Conservation (phyloP, 2,888 invertebrate genomes). For the Chironomus riparius region DNA sequence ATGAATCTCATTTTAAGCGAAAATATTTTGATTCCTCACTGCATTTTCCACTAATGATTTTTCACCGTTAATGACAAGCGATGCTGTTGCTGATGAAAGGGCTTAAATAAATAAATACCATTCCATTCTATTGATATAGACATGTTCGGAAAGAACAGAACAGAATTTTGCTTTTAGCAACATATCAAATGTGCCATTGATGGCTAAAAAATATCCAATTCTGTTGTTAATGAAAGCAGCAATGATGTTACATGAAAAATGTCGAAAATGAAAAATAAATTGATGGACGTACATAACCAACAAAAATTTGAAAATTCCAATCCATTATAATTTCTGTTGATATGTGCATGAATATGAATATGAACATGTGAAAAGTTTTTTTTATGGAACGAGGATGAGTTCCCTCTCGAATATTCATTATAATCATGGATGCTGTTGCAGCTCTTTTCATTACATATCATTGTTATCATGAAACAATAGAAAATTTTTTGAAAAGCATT, state of each 20-base stretch:
- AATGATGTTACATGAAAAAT: background rate
- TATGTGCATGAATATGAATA: background rate
- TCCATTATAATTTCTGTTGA: background rate
- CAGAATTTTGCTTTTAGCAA: background rate
- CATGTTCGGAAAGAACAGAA: background rate
- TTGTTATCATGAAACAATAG: constrained; percentile 1
- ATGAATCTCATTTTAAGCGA: background rate
- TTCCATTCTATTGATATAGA: too few relatives aligned
- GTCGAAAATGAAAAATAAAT: background rate
- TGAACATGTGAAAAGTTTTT: background rate
- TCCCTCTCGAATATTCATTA: too few relatives aligned
- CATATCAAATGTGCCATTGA: background rate
- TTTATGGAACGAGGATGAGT: too few relatives aligned
- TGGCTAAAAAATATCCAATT: background rate
- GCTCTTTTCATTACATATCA: background rate
- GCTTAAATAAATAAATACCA: too few relatives aligned
- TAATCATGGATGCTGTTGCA: background rate
- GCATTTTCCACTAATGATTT: background rate
- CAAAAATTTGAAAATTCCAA: background rate
- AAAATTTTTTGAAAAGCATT: too few relatives aligned
- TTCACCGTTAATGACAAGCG: background rate
- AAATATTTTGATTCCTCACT: background rate
- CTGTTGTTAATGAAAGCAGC: background rate
- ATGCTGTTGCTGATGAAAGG: too few relatives aligned
- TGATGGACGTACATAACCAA: background rate